Conservation (phyloP, 2,113 vertebrate genomes). For the Rissa tridactyla region DNA sequence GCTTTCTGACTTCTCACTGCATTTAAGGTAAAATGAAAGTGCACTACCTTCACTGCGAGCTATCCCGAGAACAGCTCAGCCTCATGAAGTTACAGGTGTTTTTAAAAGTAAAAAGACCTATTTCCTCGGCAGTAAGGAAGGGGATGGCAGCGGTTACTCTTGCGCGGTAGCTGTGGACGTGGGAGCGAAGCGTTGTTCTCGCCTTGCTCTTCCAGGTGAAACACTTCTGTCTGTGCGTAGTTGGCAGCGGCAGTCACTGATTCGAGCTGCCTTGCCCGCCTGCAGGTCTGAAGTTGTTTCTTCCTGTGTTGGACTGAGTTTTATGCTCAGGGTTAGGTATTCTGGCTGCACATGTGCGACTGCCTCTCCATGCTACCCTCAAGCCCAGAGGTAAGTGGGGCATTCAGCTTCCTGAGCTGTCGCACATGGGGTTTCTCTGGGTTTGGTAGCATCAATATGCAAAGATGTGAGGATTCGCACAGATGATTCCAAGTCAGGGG, state of each 20-base stretch:
- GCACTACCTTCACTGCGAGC: neutral
- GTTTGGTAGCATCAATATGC: neutral
- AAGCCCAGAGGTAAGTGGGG: neutral
- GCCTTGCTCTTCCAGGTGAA: neutral
- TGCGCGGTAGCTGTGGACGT: neutral
- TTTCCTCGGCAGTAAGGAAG: neutral
- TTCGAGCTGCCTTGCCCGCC: rapidly evolving
- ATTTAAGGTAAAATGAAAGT: neutral
- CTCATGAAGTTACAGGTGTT: neutral
- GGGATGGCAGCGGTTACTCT: neutral
- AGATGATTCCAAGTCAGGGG: neutral
- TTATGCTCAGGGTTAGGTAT: neutral
- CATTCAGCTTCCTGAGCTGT: neutral
- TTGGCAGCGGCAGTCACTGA: rapidly evolving
- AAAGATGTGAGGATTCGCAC: neutral
- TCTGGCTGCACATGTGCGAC: rapidly evolving
- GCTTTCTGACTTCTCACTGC: neutral
- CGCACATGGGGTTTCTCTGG: rapidly evolving
- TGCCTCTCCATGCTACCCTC: neutral
- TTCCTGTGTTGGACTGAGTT: neutral
- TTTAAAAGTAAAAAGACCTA: neutral
- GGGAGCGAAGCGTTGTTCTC: neutral
- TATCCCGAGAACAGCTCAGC: neutral
- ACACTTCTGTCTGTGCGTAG: neutral
- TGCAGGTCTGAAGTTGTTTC: neutral